Conservation (phyloP, 2,113 vertebrate genomes). For the Gymnocephalus cernua region DNA sequence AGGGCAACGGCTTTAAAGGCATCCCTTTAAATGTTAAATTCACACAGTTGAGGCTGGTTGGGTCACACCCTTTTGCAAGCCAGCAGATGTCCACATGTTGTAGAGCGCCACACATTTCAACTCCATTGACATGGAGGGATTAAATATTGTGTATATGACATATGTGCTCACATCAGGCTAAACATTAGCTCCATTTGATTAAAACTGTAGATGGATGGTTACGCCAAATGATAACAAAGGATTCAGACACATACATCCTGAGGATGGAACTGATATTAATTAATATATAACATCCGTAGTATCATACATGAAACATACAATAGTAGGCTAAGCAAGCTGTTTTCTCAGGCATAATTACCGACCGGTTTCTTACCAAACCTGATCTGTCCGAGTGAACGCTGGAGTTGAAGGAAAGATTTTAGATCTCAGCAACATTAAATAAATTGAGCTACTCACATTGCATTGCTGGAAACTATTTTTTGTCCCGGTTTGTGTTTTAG, state of each 20-base stretch:
- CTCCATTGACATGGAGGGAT: neutral
- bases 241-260: neutral
- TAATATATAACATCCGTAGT: neutral
- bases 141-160: neutral
- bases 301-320: neutral
- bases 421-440: neutral
- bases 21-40: neutral
- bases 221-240: neutral
- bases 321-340: neutral
- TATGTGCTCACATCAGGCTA: neutral
- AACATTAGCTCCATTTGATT: neutral
- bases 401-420: neutral
- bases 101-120: neutral
- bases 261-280: neutral
- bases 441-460: constrained; percentile 65
- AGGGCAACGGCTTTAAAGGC: neutral
- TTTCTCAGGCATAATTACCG: neutral
- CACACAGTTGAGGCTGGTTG: neutral
- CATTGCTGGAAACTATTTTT: constrained; percentile 53
- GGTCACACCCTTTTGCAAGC: constrained; percentile 61
- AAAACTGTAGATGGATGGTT: neutral
- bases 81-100: constrained; percentile 4
- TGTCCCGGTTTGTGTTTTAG: neutral
- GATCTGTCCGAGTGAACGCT: neutral
- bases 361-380: neutral